Base-by-base conservation (phyloP, 2,797 vertebrate genomes). In the Rousettus madagascariensis region DNA sequence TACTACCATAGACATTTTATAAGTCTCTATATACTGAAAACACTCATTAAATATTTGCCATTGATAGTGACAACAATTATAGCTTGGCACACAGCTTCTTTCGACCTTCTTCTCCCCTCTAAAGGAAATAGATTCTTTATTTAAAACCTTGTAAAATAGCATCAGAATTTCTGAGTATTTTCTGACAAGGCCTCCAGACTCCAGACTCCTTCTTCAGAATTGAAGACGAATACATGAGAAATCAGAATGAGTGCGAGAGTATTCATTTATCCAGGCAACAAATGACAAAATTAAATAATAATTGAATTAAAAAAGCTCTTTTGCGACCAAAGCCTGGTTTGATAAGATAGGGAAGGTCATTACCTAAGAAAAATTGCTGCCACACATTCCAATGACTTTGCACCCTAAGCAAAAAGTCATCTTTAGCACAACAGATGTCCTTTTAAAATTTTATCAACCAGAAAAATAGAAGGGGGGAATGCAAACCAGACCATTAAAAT, bases 381-480 rank as follows among this genome's bases (percentile, higher is more conserved):
- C n/a, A 33, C 19, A 61, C 61, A 61, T 96, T 87, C 92, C 46
- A 68, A 12, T 24, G 87, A 69, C 84, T 95, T 86, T 92, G 71
- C 11, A 36, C 91, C 84, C 90, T 69, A 68, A 68, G 46, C 78
- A 38, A 94, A 94, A 97, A 78, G 90, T 69, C 95, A 96, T 86
- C 87, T 84, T 85, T 51, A 57, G 63, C 51, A 96, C 93, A 97
- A 96, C 85, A 96, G 92, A 94, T 96, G 87, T 95, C 93, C 93
- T 85, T 96, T 95, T 74, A 96, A 96, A 97, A 92, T 92, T 93
- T 95, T 95, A 97, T 97, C 95, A 92, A 43, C 80, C 91, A 95
- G 95, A 96, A 96, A 96, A 95, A 92, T 59, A 79, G 49, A 92
- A 33, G 7, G 63, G 55, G 17, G 71, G 79, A 77, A 87, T 57